phyloP scores from a whole-genome alignment of 1,140 invertebrate species.

The Eubasilissa regina region DNA sequence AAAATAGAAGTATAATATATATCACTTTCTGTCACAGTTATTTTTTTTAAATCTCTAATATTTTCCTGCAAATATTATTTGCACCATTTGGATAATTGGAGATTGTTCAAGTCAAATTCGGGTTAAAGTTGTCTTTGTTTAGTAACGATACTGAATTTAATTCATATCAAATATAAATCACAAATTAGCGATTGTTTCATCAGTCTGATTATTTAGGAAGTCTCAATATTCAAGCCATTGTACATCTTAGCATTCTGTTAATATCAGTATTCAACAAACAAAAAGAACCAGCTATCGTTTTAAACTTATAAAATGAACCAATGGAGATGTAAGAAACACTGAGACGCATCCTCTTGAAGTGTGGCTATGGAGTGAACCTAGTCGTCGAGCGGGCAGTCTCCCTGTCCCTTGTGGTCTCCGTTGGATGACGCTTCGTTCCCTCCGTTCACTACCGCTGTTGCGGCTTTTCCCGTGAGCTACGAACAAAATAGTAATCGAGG shows the following conservation, averaged over 20 bases:
- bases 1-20: slow-evolving; percentile 60
- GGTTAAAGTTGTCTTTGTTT: slow-evolving; percentile 58
- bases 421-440: slow-evolving; percentile 47
- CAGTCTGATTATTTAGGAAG: slow-evolving; percentile 55
- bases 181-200: slow-evolving; percentile 56
- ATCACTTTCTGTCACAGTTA: slow-evolving; percentile 61
- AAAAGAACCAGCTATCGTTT: slow-evolving; percentile 10
- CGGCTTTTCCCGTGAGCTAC: slow-evolving; percentile 50
- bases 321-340: slow-evolving; percentile 7
- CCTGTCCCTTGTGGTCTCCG: slow-evolving; percentile 55
- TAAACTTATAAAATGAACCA: neutral
- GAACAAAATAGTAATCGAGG: no score
- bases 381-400: slow-evolving; percentile 47
- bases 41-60: slow-evolving; percentile 54
- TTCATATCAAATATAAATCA: slow-evolving; percentile 57
- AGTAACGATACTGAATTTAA: slow-evolving; percentile 55
- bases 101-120: slow-evolving; percentile 59
- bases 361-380: slow-evolving; percentile 32
- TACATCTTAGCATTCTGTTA: slow-evolving; percentile 15
- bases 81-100: slow-evolving; percentile 53
- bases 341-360: slow-evolving; percentile 46
- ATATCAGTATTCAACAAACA: slow-evolving; percentile 1
- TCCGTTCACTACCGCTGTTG: slow-evolving; percentile 49
- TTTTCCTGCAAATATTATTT: slow-evolving; percentile 49
- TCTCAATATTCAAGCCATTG: slow-evolving; percentile 38